Percentiles rank a stretch among this genome's conserved stretches.
These are phyloP conservation scores for Cryptocheilus praepositus DNA, from an alignment of 2,888 invertebrate genomes.

Conservation along the genomic window DNA sequence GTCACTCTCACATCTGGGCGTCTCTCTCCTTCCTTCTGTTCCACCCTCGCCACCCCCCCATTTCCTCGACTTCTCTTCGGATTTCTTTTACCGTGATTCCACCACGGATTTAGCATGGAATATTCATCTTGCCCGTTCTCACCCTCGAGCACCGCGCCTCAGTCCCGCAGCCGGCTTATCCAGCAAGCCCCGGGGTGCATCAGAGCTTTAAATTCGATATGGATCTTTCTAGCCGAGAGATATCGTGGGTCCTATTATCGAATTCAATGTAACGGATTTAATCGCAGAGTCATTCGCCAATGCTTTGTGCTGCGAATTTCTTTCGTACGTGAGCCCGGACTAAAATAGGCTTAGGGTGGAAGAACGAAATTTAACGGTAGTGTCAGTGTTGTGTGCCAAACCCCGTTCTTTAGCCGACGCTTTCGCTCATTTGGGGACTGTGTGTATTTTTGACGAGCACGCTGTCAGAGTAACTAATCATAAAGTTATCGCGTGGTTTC, in stretches of 20 bases:
- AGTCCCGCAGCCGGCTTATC: conserved; percentile 50
- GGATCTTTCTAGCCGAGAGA: conserved; percentile 34
- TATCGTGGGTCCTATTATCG: conserved; percentile 20
- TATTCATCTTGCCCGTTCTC: conserved; percentile 70
- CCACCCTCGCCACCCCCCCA: not conserved
- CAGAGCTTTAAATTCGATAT: conserved; percentile 46
- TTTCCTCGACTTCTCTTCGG: conserved; percentile 35
- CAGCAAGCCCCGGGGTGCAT: conserved; percentile 19
- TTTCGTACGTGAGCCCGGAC: too few species aligned
- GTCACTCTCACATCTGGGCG: not conserved
- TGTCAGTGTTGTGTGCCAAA: too few species aligned
- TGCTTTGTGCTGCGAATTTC: too few species aligned
- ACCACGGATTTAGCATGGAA: conserved; percentile 67
- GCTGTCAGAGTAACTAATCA: too few species aligned
- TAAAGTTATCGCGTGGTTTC: too few species aligned
- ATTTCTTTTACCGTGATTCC: conserved; percentile 65
- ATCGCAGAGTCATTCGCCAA: too few species aligned
- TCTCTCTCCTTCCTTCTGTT: not conserved
- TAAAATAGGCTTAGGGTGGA: too few species aligned
- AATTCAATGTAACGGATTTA: conserved; percentile 25
- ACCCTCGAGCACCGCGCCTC: conserved; percentile 52
- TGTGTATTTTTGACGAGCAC: too few species aligned
- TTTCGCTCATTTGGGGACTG: too few species aligned
- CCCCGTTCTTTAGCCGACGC: too few species aligned
- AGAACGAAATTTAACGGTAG: too few species aligned